Evolutionary conservation across 37 sponge, comb jelly and placozoan species (phyloP).

Genomic region (Eunapius fragilis): DNA sequence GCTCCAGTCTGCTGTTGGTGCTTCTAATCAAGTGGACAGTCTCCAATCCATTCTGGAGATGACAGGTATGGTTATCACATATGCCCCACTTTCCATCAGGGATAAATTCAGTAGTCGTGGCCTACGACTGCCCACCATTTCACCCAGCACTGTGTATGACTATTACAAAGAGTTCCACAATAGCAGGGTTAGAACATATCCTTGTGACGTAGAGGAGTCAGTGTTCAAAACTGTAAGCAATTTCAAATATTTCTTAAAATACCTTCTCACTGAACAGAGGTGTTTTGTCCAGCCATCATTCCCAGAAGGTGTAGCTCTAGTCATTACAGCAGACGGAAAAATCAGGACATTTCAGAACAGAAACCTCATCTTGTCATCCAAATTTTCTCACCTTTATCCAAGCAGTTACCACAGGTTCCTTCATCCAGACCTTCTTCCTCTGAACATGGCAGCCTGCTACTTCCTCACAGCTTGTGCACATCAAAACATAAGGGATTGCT

Average conservation of each 20-base stretch:
- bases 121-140: not conserved
- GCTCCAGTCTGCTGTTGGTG: not conserved
- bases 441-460: not conserved
- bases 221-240: constrained; percentile 5
- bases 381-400: constrained; percentile 13
- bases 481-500: too few species aligned
- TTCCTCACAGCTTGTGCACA: not conserved
- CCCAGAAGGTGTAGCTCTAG: constrained; percentile 20
- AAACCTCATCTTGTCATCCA: not conserved
- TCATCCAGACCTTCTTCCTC: constrained; percentile 35
- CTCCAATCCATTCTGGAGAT: constrained; percentile 16
- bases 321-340: constrained; percentile 31
- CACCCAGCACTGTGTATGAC: constrained; percentile 1
- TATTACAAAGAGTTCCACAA: constrained; percentile 23
- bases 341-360: constrained; percentile 17
- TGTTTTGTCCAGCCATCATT: not conserved
- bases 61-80: constrained; percentile 19
- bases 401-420: constrained; percentile 18
- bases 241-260: constrained; percentile 22
- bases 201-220: constrained; percentile 27
- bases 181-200: not conserved
- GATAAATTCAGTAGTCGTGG: not conserved
- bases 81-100: not conserved
- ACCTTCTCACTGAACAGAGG: not conserved
- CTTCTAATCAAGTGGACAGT: not conserved